Conservation (phyloP, 2,888 invertebrate genomes). For the Lacanobia oleracea region DNA sequence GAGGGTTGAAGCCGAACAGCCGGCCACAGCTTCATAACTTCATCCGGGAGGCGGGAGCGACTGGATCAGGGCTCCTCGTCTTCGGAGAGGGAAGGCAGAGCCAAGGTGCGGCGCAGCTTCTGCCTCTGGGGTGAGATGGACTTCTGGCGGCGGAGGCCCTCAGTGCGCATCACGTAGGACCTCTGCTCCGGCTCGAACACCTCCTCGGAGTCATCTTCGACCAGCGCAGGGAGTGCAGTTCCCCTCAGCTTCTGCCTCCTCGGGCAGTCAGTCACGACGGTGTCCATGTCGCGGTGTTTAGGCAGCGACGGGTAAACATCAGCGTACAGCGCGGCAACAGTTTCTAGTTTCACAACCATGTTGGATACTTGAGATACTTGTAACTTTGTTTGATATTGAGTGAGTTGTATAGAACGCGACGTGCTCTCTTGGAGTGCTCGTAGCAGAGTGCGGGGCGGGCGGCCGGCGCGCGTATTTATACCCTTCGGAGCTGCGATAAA, state of each 20-base stretch:
- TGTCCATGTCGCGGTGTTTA: conserved; percentile 78
- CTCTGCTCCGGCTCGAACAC: conserved; percentile 77
- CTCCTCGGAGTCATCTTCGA: conserved; percentile 82
- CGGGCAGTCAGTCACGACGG: conserved; percentile 75
- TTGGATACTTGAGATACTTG: conserved; percentile 63
- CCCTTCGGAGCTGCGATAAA: conserved; percentile 70
- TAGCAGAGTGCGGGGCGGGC: conserved; percentile 79
- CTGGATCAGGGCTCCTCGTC: conserved; percentile 87
- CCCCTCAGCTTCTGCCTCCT: conserved; percentile 77
- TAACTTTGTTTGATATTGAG: conserved; percentile 53
- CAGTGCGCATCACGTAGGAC: conserved; percentile 79
- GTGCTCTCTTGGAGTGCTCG: conserved; percentile 74
- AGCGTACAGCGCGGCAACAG: conserved; percentile 78
- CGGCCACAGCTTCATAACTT: conserved; percentile 79
- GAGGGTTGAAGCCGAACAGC: conserved; percentile 71
- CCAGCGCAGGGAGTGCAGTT: conserved; percentile 79
- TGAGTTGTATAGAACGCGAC: conserved; percentile 66
- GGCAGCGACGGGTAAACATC: conserved; percentile 78
- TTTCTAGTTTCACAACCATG: conserved; percentile 86
- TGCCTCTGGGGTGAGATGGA: conserved; percentile 85
- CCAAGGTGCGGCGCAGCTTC: conserved; percentile 82
- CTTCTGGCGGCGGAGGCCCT: conserved; percentile 84
- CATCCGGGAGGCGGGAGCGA: conserved; percentile 72
- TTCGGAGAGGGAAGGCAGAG: conserved; percentile 86
- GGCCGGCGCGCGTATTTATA: conserved; percentile 76